Base-by-base conservation (phyloP, 2,888 invertebrate species). In the Lithophane semibrunnea region DNA sequence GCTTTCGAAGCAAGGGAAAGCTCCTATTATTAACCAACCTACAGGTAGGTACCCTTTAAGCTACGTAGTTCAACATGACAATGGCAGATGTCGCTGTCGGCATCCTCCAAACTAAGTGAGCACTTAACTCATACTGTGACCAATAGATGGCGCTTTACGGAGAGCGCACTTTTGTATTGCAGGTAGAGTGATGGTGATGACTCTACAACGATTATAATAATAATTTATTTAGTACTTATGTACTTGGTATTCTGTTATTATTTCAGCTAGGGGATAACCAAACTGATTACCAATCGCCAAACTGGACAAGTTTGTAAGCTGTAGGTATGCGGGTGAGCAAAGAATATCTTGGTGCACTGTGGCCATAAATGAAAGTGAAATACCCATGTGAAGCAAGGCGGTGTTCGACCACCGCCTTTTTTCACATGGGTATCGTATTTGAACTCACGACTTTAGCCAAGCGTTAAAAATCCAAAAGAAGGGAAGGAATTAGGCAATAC, bases 71-170 rank as follows among this genome's bases (percentile, higher is more conserved):
- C 77, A 42, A 49, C 9, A n/a, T 73, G 60, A 44, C 60, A 67
- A 29, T 24, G 56, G 68, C 21, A 88, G 88, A 88, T 88, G 89
- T 86, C 88, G 88, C 88, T 79, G 56, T 37, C 18, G n/a, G 63
- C 58, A 24, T 24, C 67, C 56, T 65, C 60, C 16, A 52, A 65
- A 58, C 49, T 60, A 73, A 73, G 60, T 74, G 65, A 69, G 42
- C 61, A 70, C 65, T 64, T 61, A 85, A 68, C 79, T 72, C 63
- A 1, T 24, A 52, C 37, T 1, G 13, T 49, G 60, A n/a, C 65
- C 49, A 77, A 87, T 63, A 94, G 94, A 93, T 93, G 94, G 91
- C 92, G 90, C 86, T 89, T 56, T 82, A 24, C 47, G 3, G 4
- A 75, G 66, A 24, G 24, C 16, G 13, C 12, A 54, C 13, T 61